These are phyloP conservation scores for Entomobrya proxima DNA, from an alignment of 2,888 invertebrate genomes.

Conservation along the genomic window DNA sequence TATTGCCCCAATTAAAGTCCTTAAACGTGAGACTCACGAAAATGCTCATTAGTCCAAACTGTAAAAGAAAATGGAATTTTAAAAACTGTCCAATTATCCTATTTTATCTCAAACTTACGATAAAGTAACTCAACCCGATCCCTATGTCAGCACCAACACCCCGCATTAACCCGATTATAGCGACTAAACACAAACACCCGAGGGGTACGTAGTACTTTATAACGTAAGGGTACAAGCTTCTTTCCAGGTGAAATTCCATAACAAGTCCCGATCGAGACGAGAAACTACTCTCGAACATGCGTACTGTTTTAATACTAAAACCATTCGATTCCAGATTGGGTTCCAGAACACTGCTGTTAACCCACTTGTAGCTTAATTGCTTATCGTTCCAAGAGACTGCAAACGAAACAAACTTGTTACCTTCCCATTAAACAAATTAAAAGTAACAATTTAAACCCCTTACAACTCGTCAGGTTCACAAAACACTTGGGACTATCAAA, in stretches of 20 bases:
- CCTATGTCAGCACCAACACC: slow-evolving; percentile 35
- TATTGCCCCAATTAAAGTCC: slow-evolving; percentile 40
- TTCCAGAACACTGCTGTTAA: not conserved
- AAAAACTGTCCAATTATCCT: not conserved
- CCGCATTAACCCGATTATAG: slow-evolving; percentile 12
- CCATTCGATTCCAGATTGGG: not conserved
- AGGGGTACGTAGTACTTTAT: slow-evolving; percentile 38
- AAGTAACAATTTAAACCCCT: not conserved
- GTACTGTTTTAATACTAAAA: not conserved
- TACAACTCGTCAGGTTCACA: slow-evolving; percentile 25
- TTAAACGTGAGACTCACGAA: slow-evolving; percentile 57
- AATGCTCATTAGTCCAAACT: slow-evolving; percentile 56
- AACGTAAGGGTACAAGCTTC: slow-evolving; percentile 1
- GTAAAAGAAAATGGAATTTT: not conserved
- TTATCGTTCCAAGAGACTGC: not conserved
- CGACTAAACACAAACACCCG: slow-evolving; percentile 18
- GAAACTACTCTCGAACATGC: not conserved
- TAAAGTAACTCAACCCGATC: slow-evolving; percentile 26
- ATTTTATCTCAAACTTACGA: not conserved
- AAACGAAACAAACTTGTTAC: not conserved
- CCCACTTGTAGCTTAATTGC: slow-evolving; percentile 14
- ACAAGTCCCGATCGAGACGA: not conserved
- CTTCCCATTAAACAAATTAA: not conserved
- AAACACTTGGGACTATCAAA: slow-evolving; percentile 16
- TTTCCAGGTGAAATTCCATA: not conserved